Evolutionary conservation across 1,140 invertebrate genomes (phyloP), one percentile per base, ranked within the genome.

Genomic region (Prorops nasuta): DNA sequence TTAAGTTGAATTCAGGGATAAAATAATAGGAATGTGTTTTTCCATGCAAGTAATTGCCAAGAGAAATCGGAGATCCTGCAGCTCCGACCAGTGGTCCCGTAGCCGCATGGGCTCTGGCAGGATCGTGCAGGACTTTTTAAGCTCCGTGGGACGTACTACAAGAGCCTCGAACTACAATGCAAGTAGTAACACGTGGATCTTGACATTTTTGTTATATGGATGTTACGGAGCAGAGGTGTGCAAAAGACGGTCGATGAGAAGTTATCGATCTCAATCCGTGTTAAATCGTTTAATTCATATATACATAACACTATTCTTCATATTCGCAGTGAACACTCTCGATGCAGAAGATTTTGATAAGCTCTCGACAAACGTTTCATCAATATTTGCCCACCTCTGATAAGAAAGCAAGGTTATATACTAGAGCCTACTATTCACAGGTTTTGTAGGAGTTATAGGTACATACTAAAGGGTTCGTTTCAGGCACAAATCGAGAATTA

Each of bases 401-500:
- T 49, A 19, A 3, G 12, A 38, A 48, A 40, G 8, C 19, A 46
- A 21, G 14, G 38, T 28, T 17, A 19, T 31, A 24, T 9, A n/a
- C n/a, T n/a, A 24, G 37, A 35, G 43, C 8, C 22, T 46, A 60
- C 57, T 56, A 54, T 24, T 42, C 37, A 45, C 24, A 19, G 37
- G 37, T 49, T 46, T 46, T 48, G 43, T 32, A 19, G 52, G 56
- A 43, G 18, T 36, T 52, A n/a, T n/a, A n/a, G n/a, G n/a, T n/a
- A 49, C 64, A 38, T 24, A 52, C 53, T 51, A 63, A 50, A 49
- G 63, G 49, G 44, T 60, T 69, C 47, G 63, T 68, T 60, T 58
- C 69, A 75, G 66, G 70, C 69, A 71, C 62, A 64, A 74, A 74
- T 71, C 72, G 63, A n/a, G n/a, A 70, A 61, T 54, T 58, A 57